These are phyloP conservation scores for Atherinosoma microstoma DNA, from an alignment of 2,797 vertebrate genomes.

Conservation along the genomic window DNA sequence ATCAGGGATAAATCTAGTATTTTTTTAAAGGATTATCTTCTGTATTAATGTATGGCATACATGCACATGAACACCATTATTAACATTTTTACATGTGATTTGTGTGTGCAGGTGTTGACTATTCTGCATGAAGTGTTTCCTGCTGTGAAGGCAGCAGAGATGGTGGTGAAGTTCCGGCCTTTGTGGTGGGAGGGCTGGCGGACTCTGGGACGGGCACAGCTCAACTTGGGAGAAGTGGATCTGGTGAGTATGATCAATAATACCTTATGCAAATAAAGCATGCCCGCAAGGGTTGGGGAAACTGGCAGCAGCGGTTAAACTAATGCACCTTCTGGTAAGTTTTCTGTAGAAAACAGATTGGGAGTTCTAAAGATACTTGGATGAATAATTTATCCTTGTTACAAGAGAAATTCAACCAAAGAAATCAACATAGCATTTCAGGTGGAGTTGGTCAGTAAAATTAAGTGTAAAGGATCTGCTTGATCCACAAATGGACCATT, in stretches of 20 bases:
- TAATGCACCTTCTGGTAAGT: neutral
- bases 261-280: neutral
- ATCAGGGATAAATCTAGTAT: too few relatives aligned
- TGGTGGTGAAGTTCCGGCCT: slow-evolving; percentile 89
- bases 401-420: too few relatives aligned
- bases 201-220: slow-evolving; percentile 93
- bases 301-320: neutral
- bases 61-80: neutral
- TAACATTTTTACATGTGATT: neutral
- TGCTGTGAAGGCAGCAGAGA: slow-evolving; percentile 93
- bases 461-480: neutral
- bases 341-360: neutral
- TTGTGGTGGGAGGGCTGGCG: slow-evolving; percentile 95
- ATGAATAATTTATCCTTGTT: neutral
- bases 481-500: too few relatives aligned
- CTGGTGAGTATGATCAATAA: slow-evolving; percentile 84
- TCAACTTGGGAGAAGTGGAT: slow-evolving; percentile 93
- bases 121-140: slow-evolving; percentile 93
- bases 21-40: neutral
- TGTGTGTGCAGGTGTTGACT: slow-evolving; percentile 86
- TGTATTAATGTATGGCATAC: neutral
- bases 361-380: neutral
- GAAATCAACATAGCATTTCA: too few relatives aligned
- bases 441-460: neutral
- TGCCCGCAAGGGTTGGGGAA: neutral